Evolutionary conservation across 2,113 vertebrate species (phyloP).

Genomic region (Onychostoma macrolepis): DNA sequence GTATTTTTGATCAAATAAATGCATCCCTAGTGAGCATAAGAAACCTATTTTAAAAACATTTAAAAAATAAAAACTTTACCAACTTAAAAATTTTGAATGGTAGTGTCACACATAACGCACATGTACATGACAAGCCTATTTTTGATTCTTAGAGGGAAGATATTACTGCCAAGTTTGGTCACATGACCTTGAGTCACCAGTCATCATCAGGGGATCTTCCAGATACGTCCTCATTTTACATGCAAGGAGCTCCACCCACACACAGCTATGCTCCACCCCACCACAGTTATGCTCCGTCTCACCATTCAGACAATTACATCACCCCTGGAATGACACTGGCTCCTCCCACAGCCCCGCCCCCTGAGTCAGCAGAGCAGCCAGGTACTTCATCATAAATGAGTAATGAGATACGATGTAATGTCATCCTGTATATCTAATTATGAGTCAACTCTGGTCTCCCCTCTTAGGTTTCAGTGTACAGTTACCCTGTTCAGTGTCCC

Average conservation of each 20-base stretch:
- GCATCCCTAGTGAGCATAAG: neutral
- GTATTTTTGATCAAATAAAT: neutral
- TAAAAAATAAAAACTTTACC: no score
- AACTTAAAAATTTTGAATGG: no score
- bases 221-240: constrained; percentile 75
- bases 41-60: neutral
- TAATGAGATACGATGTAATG: neutral
- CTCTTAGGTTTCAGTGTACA: constrained; percentile 87
- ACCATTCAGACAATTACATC: constrained; percentile 75
- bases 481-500: constrained; percentile 89
- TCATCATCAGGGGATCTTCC: constrained; percentile 82
- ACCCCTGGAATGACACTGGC: constrained; percentile 73
- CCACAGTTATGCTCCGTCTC: constrained; percentile 57
- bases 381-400: constrained; percentile 37
- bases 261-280: constrained; percentile 74
- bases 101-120: neutral
- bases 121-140: neutral
- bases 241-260: constrained; percentile 63
- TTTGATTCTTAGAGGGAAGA: constrained; percentile 82
- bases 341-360: constrained; percentile 66
- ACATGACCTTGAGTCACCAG: constrained; percentile 87
- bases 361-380: constrained; percentile 45
- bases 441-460: constrained; percentile 5
- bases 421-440: neutral
- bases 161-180: constrained; percentile 83